Evolutionary conservation across 2,888 invertebrate species (phyloP).

Genomic region (Panzeria rudis): DNA sequence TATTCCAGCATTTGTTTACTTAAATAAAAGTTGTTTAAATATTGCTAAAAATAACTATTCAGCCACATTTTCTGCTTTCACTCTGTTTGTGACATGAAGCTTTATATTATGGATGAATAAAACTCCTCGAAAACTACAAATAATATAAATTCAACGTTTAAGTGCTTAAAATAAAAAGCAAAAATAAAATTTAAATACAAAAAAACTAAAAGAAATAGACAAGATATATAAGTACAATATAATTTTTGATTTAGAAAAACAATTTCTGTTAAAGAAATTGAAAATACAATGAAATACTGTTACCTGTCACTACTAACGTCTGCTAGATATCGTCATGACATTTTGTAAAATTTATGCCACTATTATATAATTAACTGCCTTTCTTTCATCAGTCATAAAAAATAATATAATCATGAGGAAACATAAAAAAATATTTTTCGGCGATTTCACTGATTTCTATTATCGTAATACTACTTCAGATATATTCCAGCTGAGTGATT

Average conservation of each 20-base stretch:
- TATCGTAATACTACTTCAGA: too few relatives aligned
- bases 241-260: neutral
- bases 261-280: neutral
- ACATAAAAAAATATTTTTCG: too few relatives aligned
- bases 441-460: too few relatives aligned
- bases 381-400: too few relatives aligned
- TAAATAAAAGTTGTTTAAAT: neutral
- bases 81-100: neutral
- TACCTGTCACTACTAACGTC: neutral
- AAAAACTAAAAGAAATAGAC: neutral
- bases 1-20: neutral
- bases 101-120: neutral
- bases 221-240: neutral
- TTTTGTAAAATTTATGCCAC: too few relatives aligned
- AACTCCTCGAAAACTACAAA: neutral
- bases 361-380: too few relatives aligned
- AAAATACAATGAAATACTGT: neutral
- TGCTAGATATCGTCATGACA: too few relatives aligned
- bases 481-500: too few relatives aligned
- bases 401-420: too few relatives aligned
- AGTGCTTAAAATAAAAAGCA: neutral
- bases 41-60: neutral
- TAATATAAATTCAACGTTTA: neutral
- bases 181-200: neutral
- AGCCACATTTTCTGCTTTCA: neutral